Evolutionary conservation across 2,797 vertebrate species (phyloP), one percentile per base, ranked within the genome.

Genomic region (Lagorchestes hirsutus): DNA sequence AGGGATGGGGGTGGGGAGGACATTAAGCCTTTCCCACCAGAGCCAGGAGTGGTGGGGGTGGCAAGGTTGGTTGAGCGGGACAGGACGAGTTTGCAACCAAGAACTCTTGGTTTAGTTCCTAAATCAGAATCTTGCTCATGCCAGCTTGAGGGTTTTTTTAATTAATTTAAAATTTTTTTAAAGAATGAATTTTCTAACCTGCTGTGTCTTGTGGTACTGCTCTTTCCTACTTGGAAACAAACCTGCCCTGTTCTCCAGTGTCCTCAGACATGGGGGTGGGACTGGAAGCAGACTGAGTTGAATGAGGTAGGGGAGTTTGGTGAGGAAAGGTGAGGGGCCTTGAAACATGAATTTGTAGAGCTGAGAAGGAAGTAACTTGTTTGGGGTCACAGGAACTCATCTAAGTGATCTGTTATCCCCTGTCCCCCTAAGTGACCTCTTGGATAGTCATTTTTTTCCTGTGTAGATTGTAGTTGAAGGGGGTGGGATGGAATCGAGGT

Each of bases 101-200:
- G 74, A 40, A 87, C 67, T 93, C 91, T 67, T 92, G 92, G 56
- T 93, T 97, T 97, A 95, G 92, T 97, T 98, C 98, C 97, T 92
- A 96, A 96, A 97, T 97, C 95, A 95, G 67, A 98, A 97, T 97
- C 96, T 97, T 98, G 97, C 97, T 98, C 97, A 97, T 98, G 95
- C 98, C 95, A 98, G 97, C 98, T 97, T 96, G 96, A 97, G 40
- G n/a, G 98, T 98, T 98, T 94, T 97, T 98, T 97, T 98, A 97
- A 27, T 98, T 98, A 98, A 98, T 98, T 98, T 98, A 98, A 99
- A 98, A 97, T 97, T 55, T 87, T 87, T 87, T 59, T 97, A 96
- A 98, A 92, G 96, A 97, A 94, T 98, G 94, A 96, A 98, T 98
- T 99, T 98, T 98, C 97, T 98, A 98, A 98, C 96, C 98, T 87